phyloP scores from a whole-genome alignment of 2,113 vertebrate genomes.

The Stigmatopora nigra region DNA sequence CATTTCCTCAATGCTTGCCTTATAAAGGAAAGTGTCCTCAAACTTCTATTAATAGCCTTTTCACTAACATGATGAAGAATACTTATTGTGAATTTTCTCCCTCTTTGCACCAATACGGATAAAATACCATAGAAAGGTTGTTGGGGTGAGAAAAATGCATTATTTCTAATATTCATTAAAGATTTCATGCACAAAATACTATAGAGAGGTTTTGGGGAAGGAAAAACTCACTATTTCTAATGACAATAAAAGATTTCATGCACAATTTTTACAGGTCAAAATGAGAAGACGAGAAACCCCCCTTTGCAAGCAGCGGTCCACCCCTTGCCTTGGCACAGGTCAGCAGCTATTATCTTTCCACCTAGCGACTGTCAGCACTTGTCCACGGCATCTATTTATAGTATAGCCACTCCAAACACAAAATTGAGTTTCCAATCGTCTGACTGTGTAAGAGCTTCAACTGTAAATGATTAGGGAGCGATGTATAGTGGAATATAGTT shows the following conservation, averaged over 20 bases:
- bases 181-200: not conserved
- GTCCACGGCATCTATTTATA: not conserved
- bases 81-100: not conserved
- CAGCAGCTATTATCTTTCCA: slow-evolving; percentile 26
- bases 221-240: no score
- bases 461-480: not conserved
- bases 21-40: not conserved
- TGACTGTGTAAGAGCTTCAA: not conserved
- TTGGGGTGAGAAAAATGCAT: no score
- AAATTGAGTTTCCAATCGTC: not conserved
- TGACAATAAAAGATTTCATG: not conserved
- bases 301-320: slow-evolving; percentile 59
- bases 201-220: not conserved
- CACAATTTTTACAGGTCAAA: slow-evolving; percentile 15
- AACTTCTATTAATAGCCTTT: slow-evolving; percentile 1
- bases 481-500: not conserved
- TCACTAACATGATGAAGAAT: not conserved
- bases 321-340: slow-evolving; percentile 56
- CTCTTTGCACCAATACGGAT: not conserved
- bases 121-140: no score
- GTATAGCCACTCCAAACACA: not conserved
- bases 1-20: not conserved
- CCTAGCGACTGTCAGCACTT: not conserved
- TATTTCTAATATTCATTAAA: no score
- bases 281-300: slow-evolving; percentile 45